Evolutionary conservation across 2,113 vertebrate species (phyloP).

Genomic region (Actenoides hombroni): DNA sequence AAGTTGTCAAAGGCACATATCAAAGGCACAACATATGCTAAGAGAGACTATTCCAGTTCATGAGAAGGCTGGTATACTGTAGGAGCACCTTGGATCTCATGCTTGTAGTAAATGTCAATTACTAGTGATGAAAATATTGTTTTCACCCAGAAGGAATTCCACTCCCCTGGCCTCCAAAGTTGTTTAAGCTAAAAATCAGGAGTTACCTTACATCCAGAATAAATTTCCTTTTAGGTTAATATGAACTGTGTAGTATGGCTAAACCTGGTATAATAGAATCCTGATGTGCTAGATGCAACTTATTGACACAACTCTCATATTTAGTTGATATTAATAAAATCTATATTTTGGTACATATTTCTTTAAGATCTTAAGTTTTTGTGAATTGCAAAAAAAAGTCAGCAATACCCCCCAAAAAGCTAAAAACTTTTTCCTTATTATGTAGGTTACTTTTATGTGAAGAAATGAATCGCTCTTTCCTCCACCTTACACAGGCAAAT

Average conservation of each 20-base stretch:
- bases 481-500: not conserved
- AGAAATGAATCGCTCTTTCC: not conserved
- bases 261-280: slow-evolving; percentile 11
- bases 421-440: not conserved
- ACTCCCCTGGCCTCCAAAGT: no score
- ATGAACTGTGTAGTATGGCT: not conserved
- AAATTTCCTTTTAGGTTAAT: not conserved
- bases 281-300: slow-evolving; percentile 8
- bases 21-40: not conserved
- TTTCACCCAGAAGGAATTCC: not conserved
- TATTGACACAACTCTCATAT: slow-evolving; percentile 25
- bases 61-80: not conserved
- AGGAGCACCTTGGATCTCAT: not conserved
- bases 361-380: not conserved
- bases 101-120: not conserved
- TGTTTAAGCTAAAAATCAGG: not conserved
- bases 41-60: not conserved
- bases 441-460: not conserved
- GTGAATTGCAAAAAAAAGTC: not conserved
- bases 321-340: not conserved
- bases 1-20: not conserved
- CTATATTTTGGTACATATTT: not conserved
- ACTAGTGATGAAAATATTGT: not conserved
- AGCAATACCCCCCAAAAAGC: not conserved
- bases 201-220: not conserved